Conservation (phyloP, 2,113 vertebrate species). For the Alaudala cheleensis region DNA sequence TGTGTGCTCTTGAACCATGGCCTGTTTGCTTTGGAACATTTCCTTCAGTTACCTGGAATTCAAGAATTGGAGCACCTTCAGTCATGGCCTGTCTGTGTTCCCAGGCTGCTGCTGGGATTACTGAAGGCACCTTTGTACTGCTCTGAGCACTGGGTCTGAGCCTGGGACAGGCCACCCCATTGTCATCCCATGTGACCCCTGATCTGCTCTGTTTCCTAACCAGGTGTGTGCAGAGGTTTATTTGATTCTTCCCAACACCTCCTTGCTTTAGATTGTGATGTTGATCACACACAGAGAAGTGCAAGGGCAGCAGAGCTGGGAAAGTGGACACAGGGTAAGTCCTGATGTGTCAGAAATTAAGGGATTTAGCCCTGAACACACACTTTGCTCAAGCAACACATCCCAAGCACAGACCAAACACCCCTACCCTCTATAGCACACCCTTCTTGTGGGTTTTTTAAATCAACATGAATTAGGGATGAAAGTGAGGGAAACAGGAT, state of each 20-base stretch:
- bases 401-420: neutral
- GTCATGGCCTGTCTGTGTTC: neutral
- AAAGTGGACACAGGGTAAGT: neutral
- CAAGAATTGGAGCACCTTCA: neutral
- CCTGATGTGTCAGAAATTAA: neutral
- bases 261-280: neutral
- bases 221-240: neutral
- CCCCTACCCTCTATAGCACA: neutral
- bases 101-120: fast-evolving
- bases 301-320: neutral
- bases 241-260: neutral
- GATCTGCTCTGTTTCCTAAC: neutral
- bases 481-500: neutral
- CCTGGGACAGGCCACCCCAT: fast-evolving
- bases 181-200: fast-evolving
- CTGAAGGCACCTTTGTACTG: fast-evolving
- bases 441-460: neutral
- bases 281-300: neutral
- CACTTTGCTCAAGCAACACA: neutral
- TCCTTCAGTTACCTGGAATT: neutral
- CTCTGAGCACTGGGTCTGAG: neutral
- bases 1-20: neutral
- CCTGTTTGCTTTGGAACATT: neutral
- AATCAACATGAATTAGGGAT: neutral
- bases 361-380: neutral